These are phyloP conservation scores for Pocillopora grandis DNA, from an alignment of 92 coral and sea anemone species.

Conservation along the genomic window DNA sequence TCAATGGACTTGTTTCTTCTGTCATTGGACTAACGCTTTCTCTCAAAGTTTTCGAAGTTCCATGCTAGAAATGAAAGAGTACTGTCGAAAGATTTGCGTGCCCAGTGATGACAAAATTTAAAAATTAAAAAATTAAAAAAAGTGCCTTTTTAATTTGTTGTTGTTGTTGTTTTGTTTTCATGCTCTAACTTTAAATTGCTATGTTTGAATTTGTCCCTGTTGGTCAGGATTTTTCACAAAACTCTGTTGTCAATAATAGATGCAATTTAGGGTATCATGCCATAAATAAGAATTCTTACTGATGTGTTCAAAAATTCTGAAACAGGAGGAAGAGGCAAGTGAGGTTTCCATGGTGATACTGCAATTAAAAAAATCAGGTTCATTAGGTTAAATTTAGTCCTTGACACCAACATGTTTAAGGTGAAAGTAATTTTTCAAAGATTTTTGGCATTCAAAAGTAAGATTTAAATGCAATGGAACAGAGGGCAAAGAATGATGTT, in stretches of 20 bases:
- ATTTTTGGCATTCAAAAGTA: background rate
- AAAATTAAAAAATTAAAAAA: background rate
- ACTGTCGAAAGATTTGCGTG: background rate
- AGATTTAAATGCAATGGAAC: too few species aligned
- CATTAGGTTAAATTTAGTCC: background rate
- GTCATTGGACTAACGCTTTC: slow-evolving; percentile 16
- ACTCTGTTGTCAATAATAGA: too few species aligned
- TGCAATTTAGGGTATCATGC: too few species aligned
- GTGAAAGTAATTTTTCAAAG: background rate
- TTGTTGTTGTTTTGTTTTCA: too few species aligned
- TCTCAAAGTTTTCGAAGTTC: background rate
- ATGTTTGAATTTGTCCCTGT: too few species aligned
- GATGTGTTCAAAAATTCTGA: slow-evolving; percentile 40
- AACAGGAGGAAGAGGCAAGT: slow-evolving; percentile 32
- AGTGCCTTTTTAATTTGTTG: too few species aligned
- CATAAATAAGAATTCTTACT: slow-evolving; percentile 4
- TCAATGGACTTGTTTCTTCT: slow-evolving; percentile 5
- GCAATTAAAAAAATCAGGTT: background rate
- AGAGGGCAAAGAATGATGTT: background rate
- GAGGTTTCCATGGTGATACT: slow-evolving; percentile 59
- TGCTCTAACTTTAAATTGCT: too few species aligned
- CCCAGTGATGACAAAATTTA: background rate
- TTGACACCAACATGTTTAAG: background rate
- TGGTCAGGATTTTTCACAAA: too few species aligned
- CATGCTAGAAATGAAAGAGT: background rate